phyloP scores from a whole-genome alignment of 2,888 invertebrate genomes.

The Chrysolina oricalcia region DNA sequence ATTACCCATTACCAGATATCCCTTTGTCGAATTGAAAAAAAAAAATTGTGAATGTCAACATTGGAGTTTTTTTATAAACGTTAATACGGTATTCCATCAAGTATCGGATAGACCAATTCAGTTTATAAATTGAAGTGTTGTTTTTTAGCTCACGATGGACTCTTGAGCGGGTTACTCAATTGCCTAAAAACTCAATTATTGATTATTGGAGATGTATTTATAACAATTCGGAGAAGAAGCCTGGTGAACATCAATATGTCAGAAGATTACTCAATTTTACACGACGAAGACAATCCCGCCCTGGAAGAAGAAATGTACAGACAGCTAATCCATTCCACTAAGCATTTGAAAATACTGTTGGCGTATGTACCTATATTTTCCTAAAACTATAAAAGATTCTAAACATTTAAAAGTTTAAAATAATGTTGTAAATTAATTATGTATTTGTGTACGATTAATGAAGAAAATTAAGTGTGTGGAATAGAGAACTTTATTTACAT shows the following conservation, averaged over 20 bases:
- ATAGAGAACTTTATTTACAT: too few relatives aligned
- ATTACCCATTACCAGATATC: too few relatives aligned
- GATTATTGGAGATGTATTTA: constrained; percentile 55
- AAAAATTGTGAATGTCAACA: too few relatives aligned
- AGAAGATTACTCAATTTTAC: constrained; percentile 35
- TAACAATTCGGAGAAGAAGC: constrained; percentile 52
- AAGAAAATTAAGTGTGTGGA: too few relatives aligned
- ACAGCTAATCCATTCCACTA: constrained; percentile 55
- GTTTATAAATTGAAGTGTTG: too few relatives aligned
- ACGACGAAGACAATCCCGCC: constrained; percentile 44
- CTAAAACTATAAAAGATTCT: not conserved
- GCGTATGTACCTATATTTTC: constrained; percentile 47
- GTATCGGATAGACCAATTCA: too few relatives aligned
- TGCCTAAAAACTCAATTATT: constrained; percentile 56
- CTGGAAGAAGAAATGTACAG: constrained; percentile 54
- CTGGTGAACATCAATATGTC: constrained; percentile 45
- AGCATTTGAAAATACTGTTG: constrained; percentile 57
- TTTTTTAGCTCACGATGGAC: constrained; percentile 51
- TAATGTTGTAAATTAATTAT: too few relatives aligned
- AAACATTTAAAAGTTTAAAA: not conserved
- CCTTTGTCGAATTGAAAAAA: too few relatives aligned
- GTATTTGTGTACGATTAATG: too few relatives aligned
- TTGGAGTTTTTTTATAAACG: too few relatives aligned
- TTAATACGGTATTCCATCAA: too few relatives aligned
- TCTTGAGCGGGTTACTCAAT: constrained; percentile 56